Evolutionary conservation across 1,140 invertebrate species (phyloP).

Genomic region (Diprion similis): DNA sequence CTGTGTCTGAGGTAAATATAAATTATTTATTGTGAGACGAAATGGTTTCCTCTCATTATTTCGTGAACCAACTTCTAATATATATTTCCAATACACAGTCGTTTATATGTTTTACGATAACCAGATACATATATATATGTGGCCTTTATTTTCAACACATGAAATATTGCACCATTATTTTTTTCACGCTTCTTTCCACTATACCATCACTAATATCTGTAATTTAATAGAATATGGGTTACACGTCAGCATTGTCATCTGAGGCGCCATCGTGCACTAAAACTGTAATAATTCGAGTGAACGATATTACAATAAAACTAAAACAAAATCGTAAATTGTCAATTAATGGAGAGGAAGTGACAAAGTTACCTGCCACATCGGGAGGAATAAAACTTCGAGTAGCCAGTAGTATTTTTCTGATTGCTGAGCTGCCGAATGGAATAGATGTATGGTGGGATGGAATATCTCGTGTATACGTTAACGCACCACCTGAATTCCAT

Average conservation of each 20-base stretch:
- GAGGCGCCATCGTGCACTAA: slow-evolving; percentile 83
- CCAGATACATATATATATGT: slow-evolving; percentile 13
- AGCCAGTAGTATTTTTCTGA: slow-evolving; percentile 79
- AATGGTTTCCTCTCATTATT: too few species aligned
- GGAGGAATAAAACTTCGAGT: slow-evolving; percentile 69
- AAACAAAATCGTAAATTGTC: slow-evolving; percentile 75
- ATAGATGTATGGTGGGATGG: slow-evolving; percentile 87
- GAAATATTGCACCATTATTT: neutral
- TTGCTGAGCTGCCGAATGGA: slow-evolving; percentile 77
- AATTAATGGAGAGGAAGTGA: slow-evolving; percentile 75
- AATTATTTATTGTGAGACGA: too few species aligned
- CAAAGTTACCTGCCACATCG: slow-evolving; percentile 67
- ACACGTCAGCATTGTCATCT: slow-evolving; percentile 58
- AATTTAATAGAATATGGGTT: slow-evolving; percentile 68
- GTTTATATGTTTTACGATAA: neutral
- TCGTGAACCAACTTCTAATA: too few species aligned
- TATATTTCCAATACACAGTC: neutral
- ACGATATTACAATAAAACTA: slow-evolving; percentile 66
- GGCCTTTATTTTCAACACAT: slow-evolving; percentile 12
- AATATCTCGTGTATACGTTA: slow-evolving; percentile 79
- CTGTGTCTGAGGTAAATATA: slow-evolving; percentile 71
- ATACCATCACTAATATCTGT: slow-evolving; percentile 10
- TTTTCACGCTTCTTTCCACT: neutral
- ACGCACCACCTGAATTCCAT: slow-evolving; percentile 76
- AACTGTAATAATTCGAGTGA: slow-evolving; percentile 70